phyloP scores from a whole-genome alignment of 2,113 vertebrate species.

The Paedocypris sp. region DNA sequence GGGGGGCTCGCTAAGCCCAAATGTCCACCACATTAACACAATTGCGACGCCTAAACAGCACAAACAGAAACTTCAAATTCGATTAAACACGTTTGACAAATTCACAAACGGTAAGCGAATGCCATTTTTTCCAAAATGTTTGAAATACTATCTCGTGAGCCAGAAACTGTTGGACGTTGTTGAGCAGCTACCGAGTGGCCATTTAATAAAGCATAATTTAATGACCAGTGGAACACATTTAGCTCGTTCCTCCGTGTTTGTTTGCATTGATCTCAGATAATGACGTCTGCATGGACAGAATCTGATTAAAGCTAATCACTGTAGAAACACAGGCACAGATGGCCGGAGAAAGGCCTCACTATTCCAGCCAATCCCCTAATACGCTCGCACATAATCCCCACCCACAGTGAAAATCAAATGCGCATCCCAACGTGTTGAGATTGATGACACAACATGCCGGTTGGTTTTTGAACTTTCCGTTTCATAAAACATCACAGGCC shows the following conservation, averaged over 20 bases:
- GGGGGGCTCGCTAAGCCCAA: too few species aligned
- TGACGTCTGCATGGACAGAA: neutral
- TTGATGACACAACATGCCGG: neutral
- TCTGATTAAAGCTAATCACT: slow-evolving; percentile 4
- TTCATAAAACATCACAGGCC: neutral
- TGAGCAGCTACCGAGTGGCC: neutral
- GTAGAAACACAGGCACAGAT: slow-evolving; percentile 17
- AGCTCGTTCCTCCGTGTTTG: neutral
- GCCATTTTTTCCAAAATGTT: too few species aligned
- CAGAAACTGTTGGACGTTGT: neutral
- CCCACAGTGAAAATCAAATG: neutral
- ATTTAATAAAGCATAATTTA: neutral
- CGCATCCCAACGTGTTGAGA: neutral
- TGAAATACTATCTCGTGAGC: too few species aligned
- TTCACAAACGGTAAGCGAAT: too few species aligned
- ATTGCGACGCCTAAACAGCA: too few species aligned
- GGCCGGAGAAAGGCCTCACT: slow-evolving; percentile 1
- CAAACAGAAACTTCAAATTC: too few species aligned
- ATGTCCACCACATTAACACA: too few species aligned
- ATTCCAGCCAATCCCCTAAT: neutral
- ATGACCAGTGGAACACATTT: neutral
- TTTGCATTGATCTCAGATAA: slow-evolving; percentile 3
- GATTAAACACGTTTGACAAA: too few species aligned
- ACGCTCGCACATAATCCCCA: neutral
- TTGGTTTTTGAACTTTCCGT: neutral